Conservation (phyloP, 2,113 vertebrate genomes). For the Pandion haliaetus region DNA sequence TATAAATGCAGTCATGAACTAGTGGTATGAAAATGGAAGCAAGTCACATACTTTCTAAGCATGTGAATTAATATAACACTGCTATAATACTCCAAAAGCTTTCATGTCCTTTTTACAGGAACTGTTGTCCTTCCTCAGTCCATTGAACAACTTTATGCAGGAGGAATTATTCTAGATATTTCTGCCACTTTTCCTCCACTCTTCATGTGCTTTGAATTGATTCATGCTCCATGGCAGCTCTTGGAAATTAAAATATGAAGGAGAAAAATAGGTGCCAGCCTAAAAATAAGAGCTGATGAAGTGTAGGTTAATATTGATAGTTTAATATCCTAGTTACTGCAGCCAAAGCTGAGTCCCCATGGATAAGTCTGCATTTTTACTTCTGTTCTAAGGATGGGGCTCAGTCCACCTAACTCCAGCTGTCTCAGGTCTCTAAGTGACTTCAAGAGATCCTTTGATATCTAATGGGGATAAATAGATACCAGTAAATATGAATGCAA, state of each 20-base stretch:
- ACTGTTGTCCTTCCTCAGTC: background rate
- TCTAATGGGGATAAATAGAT: background rate
- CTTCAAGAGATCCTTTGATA: background rate
- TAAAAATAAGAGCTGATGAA: constrained; percentile 21
- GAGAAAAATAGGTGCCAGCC: background rate
- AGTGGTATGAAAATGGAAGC: background rate
- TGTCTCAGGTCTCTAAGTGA: background rate
- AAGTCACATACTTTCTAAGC: no score
- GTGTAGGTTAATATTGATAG: background rate
- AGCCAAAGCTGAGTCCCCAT: background rate
- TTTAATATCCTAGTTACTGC: background rate
- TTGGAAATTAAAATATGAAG: background rate
- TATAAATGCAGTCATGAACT: background rate
- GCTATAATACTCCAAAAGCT: background rate
- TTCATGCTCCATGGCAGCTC: background rate
- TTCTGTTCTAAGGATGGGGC: background rate
- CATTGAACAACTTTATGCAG: background rate
- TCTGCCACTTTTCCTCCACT: background rate
- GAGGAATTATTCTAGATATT: background rate
- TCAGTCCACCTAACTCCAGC: background rate
- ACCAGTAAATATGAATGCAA: background rate
- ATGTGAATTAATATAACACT: background rate
- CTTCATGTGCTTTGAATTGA: background rate
- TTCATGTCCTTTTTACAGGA: background rate
- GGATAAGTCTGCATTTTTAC: background rate